These are phyloP conservation scores for Actenoides hombroni DNA, from an alignment of 2,113 vertebrate species.

Conservation along the genomic window DNA sequence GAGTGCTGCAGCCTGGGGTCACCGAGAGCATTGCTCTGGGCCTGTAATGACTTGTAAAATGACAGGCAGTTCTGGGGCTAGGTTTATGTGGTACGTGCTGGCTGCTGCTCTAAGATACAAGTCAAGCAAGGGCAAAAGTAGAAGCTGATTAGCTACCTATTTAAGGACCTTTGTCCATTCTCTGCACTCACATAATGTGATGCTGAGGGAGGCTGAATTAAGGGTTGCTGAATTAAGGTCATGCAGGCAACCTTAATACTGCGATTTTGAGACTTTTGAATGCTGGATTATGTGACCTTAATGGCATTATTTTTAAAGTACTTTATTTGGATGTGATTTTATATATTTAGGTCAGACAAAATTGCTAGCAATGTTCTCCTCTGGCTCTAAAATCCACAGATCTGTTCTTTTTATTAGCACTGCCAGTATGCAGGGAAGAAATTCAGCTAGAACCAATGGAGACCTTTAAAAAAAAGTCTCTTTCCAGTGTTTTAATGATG, in stretches of 20 bases:
- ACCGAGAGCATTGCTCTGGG: accelerated
- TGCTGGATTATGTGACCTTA: background rate
- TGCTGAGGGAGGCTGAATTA: background rate
- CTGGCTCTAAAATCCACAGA: background rate
- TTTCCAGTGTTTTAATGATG: background rate
- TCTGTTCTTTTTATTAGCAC: background rate
- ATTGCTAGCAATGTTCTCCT: conserved; percentile 6
- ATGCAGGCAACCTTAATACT: background rate
- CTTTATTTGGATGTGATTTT: conserved; percentile 37
- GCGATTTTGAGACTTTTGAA: conserved; percentile 14
- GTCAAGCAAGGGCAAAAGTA: background rate
- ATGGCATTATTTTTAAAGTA: conserved; percentile 7
- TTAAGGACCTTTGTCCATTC: background rate
- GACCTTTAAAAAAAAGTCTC: background rate
- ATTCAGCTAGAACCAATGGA: background rate
- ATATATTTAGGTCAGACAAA: conserved; percentile 37
- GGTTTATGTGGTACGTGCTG: background rate
- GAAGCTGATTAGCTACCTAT: conserved; percentile 29
- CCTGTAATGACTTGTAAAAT: background rate
- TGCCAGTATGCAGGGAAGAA: background rate
- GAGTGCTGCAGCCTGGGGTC: background rate
- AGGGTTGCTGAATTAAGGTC: conserved; percentile 31
- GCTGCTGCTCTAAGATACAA: background rate
- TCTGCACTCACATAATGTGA: background rate
- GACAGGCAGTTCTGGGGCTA: background rate